Evolutionary conservation across 2,888 invertebrate species (phyloP), one percentile per base, ranked within the genome.

Genomic region (Rhyacophila evoluta): DNA sequence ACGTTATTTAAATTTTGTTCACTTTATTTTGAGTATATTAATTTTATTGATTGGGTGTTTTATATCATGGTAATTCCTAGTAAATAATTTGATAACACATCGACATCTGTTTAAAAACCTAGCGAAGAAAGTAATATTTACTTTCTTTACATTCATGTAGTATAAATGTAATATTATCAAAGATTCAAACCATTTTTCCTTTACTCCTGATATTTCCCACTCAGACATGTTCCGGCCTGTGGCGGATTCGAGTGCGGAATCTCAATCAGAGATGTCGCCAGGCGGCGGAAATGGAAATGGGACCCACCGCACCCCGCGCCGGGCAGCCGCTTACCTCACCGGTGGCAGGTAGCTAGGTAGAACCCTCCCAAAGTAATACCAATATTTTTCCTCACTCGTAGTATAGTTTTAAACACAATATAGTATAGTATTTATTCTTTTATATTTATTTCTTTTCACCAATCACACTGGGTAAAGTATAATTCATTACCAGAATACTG

Each of bases 191-290:
- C 55, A 55, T 19, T 33, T 33, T 55, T 19, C 55, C 55, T 1
- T 1, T 55, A 19, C 6, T 55, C 55, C 55, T 55, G 55, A 55
- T 19, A 19, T 55, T 55, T 55, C 55, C 55, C 19, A 1, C 15
- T 41, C 15, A 82, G 89, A 88, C 79, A 86, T 86, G 82, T 87
- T 87, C 84, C 87, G 88, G 71, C 85, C 87, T 25, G 87, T 86
- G 83, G 87, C 89, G 69, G 89, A 88, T 84, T 87, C 88, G 12
- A 87, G 88, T 83, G 88, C 87, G 77, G 88, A 88, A 85, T 87
- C 88, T 0, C 86, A 85, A 81, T 82, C 80, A 15, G 81, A 82
- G 41, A 78, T 82, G 81, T 82, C 83, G 82, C 83, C 82, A 82
- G 82, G 83, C 84, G 74, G 83, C 83, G 84, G 85, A 84, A 27